phyloP scores from a whole-genome alignment of 1,140 invertebrate genomes.

The Nasonia vitripennis region DNA sequence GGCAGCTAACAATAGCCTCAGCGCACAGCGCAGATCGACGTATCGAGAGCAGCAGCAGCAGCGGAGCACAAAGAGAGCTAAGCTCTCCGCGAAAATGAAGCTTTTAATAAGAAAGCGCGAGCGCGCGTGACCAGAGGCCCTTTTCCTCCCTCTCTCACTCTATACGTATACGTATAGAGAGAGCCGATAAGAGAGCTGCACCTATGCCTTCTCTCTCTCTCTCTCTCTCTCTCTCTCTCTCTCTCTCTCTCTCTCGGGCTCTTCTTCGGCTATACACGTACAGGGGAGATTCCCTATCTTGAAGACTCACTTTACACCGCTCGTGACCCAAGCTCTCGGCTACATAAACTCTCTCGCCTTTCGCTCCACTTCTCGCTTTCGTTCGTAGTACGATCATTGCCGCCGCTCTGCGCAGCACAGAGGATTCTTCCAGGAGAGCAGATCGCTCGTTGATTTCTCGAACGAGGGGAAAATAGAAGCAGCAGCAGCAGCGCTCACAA shows the following conservation, averaged over 20 bases:
- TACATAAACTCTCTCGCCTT: slow-evolving; percentile 32
- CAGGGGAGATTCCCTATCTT: slow-evolving; percentile 41
- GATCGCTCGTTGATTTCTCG: slow-evolving; percentile 36
- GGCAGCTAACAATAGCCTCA: background rate
- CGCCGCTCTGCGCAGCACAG: background rate
- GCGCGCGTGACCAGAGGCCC: slow-evolving; percentile 19
- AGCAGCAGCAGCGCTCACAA: background rate
- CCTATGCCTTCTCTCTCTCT: background rate
- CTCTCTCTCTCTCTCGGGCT: background rate
- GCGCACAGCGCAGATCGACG: background rate
- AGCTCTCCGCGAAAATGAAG: slow-evolving; percentile 30
- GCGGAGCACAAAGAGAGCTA: background rate
- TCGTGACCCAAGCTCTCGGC: slow-evolving; percentile 40
- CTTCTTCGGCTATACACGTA: background rate
- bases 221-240: background rate
- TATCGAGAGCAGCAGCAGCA: slow-evolving; percentile 26
- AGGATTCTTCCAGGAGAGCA: slow-evolving; percentile 35
- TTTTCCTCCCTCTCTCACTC: background rate
- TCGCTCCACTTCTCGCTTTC: slow-evolving; percentile 51
- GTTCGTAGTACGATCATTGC: slow-evolving; percentile 38
- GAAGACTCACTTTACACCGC: slow-evolving; percentile 52
- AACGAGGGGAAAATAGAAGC: slow-evolving; percentile 16
- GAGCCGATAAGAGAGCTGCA: background rate
- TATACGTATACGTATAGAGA: background rate
- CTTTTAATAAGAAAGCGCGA: slow-evolving; percentile 40